Conservation (phyloP, 2,888 invertebrate species). For the Andrena trimmerana region DNA sequence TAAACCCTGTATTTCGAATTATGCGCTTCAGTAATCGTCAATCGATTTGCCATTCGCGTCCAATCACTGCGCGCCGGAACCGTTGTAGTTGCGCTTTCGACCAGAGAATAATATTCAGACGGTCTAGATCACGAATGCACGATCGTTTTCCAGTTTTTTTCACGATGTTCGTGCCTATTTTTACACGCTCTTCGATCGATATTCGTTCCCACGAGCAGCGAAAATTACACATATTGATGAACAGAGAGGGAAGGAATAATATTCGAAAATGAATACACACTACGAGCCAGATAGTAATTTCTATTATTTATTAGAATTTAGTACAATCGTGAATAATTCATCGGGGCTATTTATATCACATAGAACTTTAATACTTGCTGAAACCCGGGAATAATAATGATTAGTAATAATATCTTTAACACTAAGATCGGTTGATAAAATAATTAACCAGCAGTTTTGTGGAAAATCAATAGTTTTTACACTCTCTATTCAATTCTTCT, state of each 20-base stretch:
- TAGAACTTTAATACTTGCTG: too few species aligned
- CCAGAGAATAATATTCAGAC: slow-evolving; percentile 62
- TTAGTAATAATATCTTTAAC: not conserved
- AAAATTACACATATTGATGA: slow-evolving; percentile 3
- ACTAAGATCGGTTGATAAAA: not conserved
- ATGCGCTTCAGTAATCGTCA: slow-evolving; percentile 68
- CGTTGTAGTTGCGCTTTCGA: slow-evolving; percentile 57
- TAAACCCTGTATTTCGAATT: slow-evolving; percentile 64
- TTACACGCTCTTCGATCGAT: slow-evolving; percentile 1
- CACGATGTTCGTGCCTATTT: slow-evolving; percentile 10
- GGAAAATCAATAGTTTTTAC: too few species aligned
- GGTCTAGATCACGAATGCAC: slow-evolving; percentile 51
- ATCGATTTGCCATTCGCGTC: slow-evolving; percentile 68
- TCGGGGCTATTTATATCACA: too few species aligned
- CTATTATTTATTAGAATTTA: not conserved
- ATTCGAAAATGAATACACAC: not conserved
- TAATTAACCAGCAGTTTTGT: too few species aligned
- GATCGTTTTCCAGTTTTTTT: slow-evolving; percentile 23
- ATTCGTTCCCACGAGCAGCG: not conserved
- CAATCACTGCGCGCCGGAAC: slow-evolving; percentile 52
- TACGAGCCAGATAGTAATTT: not conserved
- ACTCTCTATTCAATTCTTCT: too few species aligned
- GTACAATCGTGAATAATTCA: not conserved
- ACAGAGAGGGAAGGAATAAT: not conserved
- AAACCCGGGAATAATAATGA: too few species aligned